phyloP scores from a whole-genome alignment of 2,797 vertebrate genomes.

The Tangara arthus region DNA sequence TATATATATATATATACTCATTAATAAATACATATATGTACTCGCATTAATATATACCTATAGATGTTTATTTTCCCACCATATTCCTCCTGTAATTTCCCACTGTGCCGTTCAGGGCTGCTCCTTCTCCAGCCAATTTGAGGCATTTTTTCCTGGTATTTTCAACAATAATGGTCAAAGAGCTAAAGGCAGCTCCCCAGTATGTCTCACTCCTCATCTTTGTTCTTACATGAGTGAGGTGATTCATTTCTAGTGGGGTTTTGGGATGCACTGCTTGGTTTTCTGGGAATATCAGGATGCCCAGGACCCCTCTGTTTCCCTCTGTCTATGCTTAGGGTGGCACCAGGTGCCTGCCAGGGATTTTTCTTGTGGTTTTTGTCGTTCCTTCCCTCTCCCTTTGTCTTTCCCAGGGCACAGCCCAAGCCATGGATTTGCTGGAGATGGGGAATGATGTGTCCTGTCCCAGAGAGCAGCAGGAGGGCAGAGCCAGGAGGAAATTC shows the following conservation, averaged over 20 bases:
- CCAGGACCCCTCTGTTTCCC: fast-evolving
- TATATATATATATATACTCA: no score
- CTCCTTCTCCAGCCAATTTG: not conserved
- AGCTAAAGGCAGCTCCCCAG: not conserved
- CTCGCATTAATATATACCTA: fast-evolving
- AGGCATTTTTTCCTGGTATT: not conserved
- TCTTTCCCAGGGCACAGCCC: not conserved
- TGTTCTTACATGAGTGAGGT: not conserved
- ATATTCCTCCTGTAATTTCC: fast-evolving
- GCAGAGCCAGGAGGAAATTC: not conserved
- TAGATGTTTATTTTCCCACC: not conserved
- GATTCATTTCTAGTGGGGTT: fast-evolving
- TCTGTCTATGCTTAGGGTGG: fast-evolving
- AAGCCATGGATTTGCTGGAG: not conserved
- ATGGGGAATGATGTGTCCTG: not conserved
- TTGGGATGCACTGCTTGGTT: fast-evolving
- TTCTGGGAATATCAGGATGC: not conserved
- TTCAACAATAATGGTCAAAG: not conserved
- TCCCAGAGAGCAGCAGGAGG: not conserved
- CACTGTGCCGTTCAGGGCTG: not conserved
- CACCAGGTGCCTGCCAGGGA: not conserved
- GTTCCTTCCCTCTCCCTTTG: not conserved
- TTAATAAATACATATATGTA: not conserved
- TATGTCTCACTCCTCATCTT: not conserved
- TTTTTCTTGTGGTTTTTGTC: not conserved